Evolutionary conservation across 1,140 invertebrate species (phyloP), one percentile per base, ranked within the genome.

Genomic region (Drosophila simulans): DNA sequence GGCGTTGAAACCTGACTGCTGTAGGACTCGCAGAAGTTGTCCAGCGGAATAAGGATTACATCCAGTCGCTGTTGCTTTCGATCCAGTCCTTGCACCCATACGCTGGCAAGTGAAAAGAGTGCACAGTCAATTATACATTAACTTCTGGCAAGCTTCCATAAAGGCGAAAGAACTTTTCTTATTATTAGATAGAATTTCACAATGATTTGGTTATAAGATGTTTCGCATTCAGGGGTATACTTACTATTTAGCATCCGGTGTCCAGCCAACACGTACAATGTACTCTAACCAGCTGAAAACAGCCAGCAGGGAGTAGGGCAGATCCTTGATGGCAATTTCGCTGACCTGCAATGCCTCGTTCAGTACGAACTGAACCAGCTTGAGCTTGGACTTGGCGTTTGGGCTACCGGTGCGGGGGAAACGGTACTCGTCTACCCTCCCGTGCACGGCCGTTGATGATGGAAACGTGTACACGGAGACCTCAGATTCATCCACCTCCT

Each of bases 201-300:
- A 10, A 31, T 8, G 7, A 31, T 31, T 31, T 31, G 31, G 31
- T 8, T 31, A 2, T 10, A 31, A 31, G 1, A 31, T 31, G 0
- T n/a, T 58, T 7, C 8, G 4, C 34, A 17, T n/a, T 53, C 13
- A 5, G 11, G 13, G 2, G 8, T 34, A 15, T 34, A 94, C 95
- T 95, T 93, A 98, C 97, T 95, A 96, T 91, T 96, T 94, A 37
- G 96, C 96, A 92, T 97, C 96, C 2, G 97, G 96, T 0, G 96
- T 97, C 98, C 98, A 99, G 0, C 98, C 98, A 35, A 96, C 96
- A 77, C 98, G 94, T 1, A 98, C 96, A 71, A 99, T 94, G 92
- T 99, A 99, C 89, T 99, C 98, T 93, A 96, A 95, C 96, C 97
- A 98, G 0, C 97, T 96, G 91, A 98, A 98, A 57, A 97, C 94